Evolutionary conservation across 2,113 vertebrate species (phyloP).

Genomic region (Geococcyx californianus): DNA sequence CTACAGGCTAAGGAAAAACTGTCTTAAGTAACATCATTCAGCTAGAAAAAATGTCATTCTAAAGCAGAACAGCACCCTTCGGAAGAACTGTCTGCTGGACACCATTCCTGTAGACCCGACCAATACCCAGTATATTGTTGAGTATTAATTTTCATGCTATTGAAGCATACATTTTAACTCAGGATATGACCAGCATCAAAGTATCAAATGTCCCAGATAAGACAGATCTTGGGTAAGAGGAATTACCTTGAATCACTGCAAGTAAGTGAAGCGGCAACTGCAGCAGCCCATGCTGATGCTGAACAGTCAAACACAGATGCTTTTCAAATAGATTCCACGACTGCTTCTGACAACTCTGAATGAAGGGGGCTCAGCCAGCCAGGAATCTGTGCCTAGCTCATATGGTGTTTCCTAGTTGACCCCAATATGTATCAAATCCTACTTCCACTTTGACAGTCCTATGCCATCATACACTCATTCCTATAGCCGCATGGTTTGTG

Average conservation of each 20-base stretch:
- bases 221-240: not conserved
- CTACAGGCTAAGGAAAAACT: not conserved
- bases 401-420: not conserved
- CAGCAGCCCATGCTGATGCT: not conserved
- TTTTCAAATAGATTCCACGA: not conserved
- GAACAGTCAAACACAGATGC: not conserved
- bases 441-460: not conserved
- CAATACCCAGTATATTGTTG: not conserved
- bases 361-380: fast-evolving
- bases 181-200: not conserved
- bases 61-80: not conserved
- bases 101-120: not conserved
- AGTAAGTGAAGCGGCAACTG: not conserved
- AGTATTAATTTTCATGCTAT: not conserved
- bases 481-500: not conserved
- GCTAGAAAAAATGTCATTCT: not conserved
- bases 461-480: not conserved
- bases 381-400: not conserved
- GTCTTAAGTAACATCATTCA: not conserved
- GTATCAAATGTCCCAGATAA: not conserved
- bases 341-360: not conserved
- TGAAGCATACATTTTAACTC: not conserved
- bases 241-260: not conserved
- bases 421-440: not conserved
- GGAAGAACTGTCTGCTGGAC: not conserved